These are phyloP conservation scores for Sinodicranocentrus sp. DNA, from an alignment of 2,888 invertebrate genomes.

Conservation along the genomic window DNA sequence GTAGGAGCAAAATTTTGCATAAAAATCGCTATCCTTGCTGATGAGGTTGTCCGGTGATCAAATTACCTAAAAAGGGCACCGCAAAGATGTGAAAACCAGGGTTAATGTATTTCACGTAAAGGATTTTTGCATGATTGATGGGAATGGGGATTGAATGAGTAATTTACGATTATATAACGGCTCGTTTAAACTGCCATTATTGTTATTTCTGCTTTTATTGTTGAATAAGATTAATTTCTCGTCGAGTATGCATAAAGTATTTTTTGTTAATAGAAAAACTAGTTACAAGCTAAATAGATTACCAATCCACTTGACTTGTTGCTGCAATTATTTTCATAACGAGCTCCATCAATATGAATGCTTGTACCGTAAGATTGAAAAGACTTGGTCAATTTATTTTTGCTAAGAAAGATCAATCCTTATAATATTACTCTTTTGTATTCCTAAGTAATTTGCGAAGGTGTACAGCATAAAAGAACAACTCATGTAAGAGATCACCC, in stretches of 20 bases:
- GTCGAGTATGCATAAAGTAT: conserved; percentile 1
- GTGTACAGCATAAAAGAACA: too few relatives aligned
- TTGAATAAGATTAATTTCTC: conserved; percentile 18
- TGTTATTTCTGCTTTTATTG: conserved; percentile 19
- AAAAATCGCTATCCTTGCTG: conserved; percentile 29
- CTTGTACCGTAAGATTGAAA: too few relatives aligned
- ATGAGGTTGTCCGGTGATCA: conserved; percentile 52
- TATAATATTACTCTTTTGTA: too few relatives aligned
- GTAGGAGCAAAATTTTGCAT: background rate
- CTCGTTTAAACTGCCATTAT: conserved; percentile 11
- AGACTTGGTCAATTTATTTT: too few relatives aligned
- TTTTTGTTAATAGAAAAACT: too few relatives aligned
- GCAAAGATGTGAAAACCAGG: conserved; percentile 32
- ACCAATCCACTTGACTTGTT: too few relatives aligned
- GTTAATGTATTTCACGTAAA: conserved; percentile 39
- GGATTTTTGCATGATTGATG: conserved; percentile 8
- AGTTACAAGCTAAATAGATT: too few relatives aligned
- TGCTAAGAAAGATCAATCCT: too few relatives aligned
- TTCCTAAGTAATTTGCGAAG: too few relatives aligned
- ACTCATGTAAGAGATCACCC: too few relatives aligned
- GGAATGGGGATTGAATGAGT: conserved; percentile 5
- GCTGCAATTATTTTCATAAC: background rate
- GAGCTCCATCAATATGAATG: background rate
- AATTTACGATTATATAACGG: conserved; percentile 13
- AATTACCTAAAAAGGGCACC: conserved; percentile 41